Percentiles rank a stretch among this genome's conserved stretches.
These are phyloP conservation scores for Conomelus anceps DNA, from an alignment of 2,888 invertebrate genomes.

Conservation along the genomic window DNA sequence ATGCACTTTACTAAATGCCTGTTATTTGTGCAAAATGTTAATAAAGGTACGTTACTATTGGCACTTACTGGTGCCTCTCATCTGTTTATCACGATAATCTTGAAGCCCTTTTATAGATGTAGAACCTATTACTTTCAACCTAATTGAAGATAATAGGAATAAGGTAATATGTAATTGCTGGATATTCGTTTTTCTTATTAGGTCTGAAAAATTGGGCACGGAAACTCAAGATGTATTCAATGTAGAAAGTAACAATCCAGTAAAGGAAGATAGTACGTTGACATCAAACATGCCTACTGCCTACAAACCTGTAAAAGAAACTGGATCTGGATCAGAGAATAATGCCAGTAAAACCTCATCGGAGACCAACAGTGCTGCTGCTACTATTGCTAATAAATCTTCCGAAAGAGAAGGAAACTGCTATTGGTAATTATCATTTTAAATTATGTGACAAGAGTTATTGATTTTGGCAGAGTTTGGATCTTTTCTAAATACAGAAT, in stretches of 20 bases:
- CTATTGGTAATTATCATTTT: slow-evolving; percentile 38
- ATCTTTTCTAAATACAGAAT: not conserved
- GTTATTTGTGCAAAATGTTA: too few species aligned
- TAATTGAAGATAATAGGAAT: too few species aligned
- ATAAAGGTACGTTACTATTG: too few species aligned
- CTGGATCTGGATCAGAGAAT: not conserved
- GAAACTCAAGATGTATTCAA: not conserved
- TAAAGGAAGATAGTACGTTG: not conserved
- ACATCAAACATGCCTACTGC: not conserved
- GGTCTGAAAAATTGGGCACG: not conserved
- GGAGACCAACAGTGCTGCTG: not conserved
- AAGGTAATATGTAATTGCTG: not conserved
- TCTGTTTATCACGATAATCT: too few species aligned
- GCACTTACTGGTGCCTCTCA: too few species aligned
- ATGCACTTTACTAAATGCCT: too few species aligned
- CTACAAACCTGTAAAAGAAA: not conserved
- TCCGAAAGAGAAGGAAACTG: slow-evolving; percentile 40
- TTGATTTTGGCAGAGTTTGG: not conserved
- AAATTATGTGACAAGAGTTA: not conserved
- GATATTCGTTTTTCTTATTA: not conserved
- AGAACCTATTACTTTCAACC: too few species aligned
- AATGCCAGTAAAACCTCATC: not conserved
- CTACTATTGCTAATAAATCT: slow-evolving; percentile 9
- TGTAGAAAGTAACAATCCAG: not conserved
- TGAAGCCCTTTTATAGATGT: too few species aligned